These are phyloP conservation scores for Nymphalis polychloros DNA, from an alignment of 2,888 invertebrate species.

Conservation along the genomic window DNA sequence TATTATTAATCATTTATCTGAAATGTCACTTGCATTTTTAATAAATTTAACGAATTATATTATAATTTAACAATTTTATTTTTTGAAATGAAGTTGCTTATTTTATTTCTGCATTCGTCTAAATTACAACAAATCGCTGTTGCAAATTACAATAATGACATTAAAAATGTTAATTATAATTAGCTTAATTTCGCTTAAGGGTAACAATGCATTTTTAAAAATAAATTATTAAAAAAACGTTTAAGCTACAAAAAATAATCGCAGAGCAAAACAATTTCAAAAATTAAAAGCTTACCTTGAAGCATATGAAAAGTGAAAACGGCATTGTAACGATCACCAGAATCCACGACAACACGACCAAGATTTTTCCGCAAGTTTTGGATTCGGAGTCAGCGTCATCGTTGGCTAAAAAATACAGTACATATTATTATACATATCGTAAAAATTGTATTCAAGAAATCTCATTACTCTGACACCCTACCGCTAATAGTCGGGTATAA, in stretches of 20 bases:
- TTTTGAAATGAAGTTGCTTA: too few relatives aligned
- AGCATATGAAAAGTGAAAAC: constrained; percentile 94
- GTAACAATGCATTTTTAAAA: not conserved
- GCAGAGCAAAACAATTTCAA: constrained; percentile 2
- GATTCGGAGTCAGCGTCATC: constrained; percentile 84
- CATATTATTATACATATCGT: not conserved
- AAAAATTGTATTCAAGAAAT: constrained; percentile 1
- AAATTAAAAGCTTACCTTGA: constrained; percentile 86
- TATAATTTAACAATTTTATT: too few relatives aligned
- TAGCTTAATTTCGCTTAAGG: not conserved
- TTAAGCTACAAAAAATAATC: not conserved
- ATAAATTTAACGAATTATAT: too few relatives aligned
- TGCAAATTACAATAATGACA: not conserved
- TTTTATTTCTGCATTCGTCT: too few relatives aligned
- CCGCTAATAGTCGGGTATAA: constrained; percentile 63
- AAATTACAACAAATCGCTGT: not conserved
- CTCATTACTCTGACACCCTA: constrained; percentile 23
- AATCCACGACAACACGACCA: constrained; percentile 91
- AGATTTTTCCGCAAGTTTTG: constrained; percentile 91
- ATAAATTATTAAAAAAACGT: not conserved
- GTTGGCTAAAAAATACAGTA: constrained; percentile 54
- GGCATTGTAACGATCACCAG: constrained; percentile 93
- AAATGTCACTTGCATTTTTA: too few relatives aligned
- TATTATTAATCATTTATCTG: too few relatives aligned
- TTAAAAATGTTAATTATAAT: not conserved